These are phyloP conservation scores for Petrocephalus schoutedeni DNA, from an alignment of 2,797 vertebrate species.

Conservation along the genomic window DNA sequence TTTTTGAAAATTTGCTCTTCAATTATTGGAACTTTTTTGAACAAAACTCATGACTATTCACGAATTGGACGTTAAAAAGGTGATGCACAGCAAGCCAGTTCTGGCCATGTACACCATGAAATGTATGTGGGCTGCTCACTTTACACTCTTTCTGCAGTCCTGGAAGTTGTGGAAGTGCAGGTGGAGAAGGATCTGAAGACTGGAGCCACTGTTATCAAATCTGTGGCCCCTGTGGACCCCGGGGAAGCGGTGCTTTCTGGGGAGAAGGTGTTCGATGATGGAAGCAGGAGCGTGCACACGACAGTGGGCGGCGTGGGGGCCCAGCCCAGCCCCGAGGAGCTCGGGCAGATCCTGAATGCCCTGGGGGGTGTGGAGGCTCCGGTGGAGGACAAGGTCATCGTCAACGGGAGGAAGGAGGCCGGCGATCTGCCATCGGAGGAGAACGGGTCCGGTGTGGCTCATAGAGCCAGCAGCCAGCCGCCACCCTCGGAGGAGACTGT, in stretches of 20 bases:
- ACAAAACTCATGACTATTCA: background rate
- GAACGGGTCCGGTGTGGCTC: background rate
- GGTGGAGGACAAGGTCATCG: conserved; percentile 40
- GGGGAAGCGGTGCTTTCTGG: conserved; percentile 14
- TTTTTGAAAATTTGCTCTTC: background rate
- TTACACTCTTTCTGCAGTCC: conserved; percentile 42
- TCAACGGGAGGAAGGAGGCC: conserved; percentile 16
- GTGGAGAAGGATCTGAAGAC: conserved; percentile 58
- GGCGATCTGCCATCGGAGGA: background rate
- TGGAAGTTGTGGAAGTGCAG: conserved; percentile 54
- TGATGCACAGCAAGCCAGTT: background rate
- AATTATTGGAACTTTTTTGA: background rate
- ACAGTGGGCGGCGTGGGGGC: conserved; percentile 25
- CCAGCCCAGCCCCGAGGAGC: conserved; percentile 51
- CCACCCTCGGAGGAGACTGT: background rate
- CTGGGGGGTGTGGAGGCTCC: conserved; percentile 51
- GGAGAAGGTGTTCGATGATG: conserved; percentile 52
- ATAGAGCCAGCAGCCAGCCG: background rate
- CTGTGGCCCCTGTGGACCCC: conserved; percentile 49
- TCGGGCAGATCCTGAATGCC: conserved; percentile 51
- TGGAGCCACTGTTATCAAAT: conserved; percentile 48
- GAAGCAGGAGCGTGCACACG: conserved; percentile 53
- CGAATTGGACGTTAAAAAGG: background rate
- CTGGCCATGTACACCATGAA: background rate
- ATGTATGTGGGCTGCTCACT: background rate